phyloP scores from a whole-genome alignment of 2,113 vertebrate species.

The Gymnorhina tibicen region DNA sequence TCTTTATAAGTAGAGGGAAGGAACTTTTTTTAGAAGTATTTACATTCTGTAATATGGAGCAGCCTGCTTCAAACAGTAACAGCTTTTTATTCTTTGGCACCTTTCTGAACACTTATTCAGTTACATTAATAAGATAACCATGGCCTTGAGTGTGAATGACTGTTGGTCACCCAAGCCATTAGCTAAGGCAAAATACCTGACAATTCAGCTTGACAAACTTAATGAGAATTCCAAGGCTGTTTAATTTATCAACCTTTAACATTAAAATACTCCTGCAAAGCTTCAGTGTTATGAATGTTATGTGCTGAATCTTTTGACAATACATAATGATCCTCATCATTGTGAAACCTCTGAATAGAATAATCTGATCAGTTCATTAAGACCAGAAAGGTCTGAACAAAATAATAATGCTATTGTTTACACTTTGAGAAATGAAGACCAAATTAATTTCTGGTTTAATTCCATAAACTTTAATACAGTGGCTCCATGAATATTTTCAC shows the following conservation, averaged over 20 bases:
- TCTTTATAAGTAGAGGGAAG: neutral
- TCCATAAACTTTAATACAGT: neutral
- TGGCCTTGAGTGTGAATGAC: neutral
- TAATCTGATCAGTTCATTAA: conserved; percentile 46
- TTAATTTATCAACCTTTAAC: conserved; percentile 48
- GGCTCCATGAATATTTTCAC: neutral
- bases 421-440: neutral
- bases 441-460: neutral
- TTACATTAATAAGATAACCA: neutral
- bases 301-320: conserved; percentile 48
- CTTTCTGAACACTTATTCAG: neutral
- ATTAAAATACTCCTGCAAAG: neutral
- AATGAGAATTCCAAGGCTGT: conserved; percentile 31
- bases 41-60: neutral
- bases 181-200: conserved; percentile 22
- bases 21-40: neutral
- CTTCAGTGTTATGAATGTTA: conserved; percentile 14
- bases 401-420: conserved; percentile 43
- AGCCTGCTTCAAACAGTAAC: neutral
- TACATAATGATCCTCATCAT: conserved; percentile 41
- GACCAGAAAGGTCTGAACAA: neutral
- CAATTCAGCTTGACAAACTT: conserved; percentile 29
- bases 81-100: neutral
- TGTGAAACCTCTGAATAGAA: conserved; percentile 24
- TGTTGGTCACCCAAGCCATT: conserved; percentile 36